Conservation (phyloP, 2,113 vertebrate species). For the Oreochromis tanganicae region DNA sequence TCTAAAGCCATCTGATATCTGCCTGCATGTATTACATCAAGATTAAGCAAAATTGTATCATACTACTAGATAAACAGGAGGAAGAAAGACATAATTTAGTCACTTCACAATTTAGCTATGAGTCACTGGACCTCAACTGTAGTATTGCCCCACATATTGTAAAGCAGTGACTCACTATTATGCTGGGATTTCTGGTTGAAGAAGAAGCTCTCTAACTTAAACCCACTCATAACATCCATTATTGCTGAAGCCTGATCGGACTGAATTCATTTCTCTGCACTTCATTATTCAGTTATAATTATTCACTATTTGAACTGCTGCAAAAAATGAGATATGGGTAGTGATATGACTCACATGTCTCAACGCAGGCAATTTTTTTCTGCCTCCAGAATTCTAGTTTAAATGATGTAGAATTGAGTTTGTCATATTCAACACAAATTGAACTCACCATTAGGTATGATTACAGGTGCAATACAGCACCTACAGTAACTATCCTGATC, state of each 20-base stretch:
- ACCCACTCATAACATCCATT: background rate
- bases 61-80: background rate
- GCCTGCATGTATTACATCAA: background rate
- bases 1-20: background rate
- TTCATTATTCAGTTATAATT: background rate
- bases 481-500: background rate
- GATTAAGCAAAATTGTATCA: background rate
- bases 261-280: background rate
- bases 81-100: background rate
- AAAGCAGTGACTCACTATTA: conserved; percentile 18
- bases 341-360: background rate
- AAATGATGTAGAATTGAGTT: background rate
- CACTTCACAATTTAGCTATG: background rate
- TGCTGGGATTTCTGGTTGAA: background rate
- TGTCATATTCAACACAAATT: background rate
- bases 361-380: background rate
- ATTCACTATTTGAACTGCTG: background rate
- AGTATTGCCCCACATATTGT: background rate
- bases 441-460: background rate
- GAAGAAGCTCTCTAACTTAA: background rate
- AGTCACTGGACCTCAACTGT: conserved; percentile 1
- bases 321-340: background rate
- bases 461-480: background rate
- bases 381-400: background rate
- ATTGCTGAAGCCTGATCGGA: background rate